A percentile compares a stretch with the other conserved stretches of the same genome.
Conservation (phyloP, 2,888 invertebrate species). For the Xestia c-nigrum region DNA sequence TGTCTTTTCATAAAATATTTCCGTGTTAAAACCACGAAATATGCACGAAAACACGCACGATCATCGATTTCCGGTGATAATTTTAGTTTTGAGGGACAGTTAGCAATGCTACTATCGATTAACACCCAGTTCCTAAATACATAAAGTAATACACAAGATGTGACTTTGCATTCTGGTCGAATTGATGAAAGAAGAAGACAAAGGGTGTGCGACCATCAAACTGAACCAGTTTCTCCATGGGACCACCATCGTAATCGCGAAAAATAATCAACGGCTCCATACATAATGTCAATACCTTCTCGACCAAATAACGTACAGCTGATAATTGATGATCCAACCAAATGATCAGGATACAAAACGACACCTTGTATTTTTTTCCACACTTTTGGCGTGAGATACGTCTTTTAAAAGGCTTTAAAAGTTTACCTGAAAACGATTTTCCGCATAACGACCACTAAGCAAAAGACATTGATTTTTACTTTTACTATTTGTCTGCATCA, state of each 20-base stretch:
- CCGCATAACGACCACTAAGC: not conserved
- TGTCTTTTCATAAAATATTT: slow-evolving; percentile 42
- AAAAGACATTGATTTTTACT: not conserved
- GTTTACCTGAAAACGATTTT: no score
- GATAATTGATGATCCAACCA: no score
- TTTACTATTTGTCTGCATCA: not conserved
- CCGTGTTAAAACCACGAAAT: slow-evolving; percentile 39
- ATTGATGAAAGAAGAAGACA: no score
- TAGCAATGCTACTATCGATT: not conserved
- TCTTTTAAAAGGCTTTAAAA: not conserved
- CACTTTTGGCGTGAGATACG: not conserved
- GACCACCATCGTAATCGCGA: no score
- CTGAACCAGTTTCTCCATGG: no score
- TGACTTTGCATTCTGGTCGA: no score
- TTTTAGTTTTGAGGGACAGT: slow-evolving; percentile 50
- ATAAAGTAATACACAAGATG: not conserved
- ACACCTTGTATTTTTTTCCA: not conserved
- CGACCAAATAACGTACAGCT: no score
- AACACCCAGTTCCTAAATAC: slow-evolving; percentile 12
- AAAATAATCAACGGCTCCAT: no score
- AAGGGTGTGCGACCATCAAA: no score
- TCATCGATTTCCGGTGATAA: slow-evolving; percentile 48
- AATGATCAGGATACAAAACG: no score
- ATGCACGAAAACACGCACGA: slow-evolving; percentile 40
- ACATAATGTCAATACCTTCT: no score